phyloP scores from a whole-genome alignment of 2,113 vertebrate species.

The Myrmophylax atrothorax region DNA sequence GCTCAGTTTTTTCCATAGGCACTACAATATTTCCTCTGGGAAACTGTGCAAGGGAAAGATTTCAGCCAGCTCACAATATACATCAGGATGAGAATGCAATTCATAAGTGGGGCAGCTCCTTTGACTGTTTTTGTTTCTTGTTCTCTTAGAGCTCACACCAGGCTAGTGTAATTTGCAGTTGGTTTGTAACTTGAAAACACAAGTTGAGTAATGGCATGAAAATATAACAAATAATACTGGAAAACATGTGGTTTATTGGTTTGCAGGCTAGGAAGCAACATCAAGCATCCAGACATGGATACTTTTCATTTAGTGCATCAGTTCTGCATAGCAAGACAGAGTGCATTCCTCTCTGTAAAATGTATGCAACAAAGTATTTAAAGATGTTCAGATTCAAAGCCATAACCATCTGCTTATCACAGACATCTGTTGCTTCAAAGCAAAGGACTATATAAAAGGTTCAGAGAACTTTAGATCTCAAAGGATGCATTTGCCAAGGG shows the following conservation, averaged over 20 bases:
- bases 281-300: slow-evolving; percentile 1
- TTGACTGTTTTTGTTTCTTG: neutral
- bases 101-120: neutral
- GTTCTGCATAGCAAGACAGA: neutral
- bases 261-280: slow-evolving; percentile 26
- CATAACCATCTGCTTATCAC: slow-evolving; percentile 41
- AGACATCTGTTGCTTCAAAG: slow-evolving; percentile 61
- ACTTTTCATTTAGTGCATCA: slow-evolving; percentile 19
- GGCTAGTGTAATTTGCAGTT: neutral
- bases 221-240: slow-evolving; percentile 23
- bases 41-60: neutral
- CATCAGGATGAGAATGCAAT: neutral
- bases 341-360: slow-evolving; percentile 26
- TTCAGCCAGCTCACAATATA: neutral
- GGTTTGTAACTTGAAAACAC: slow-evolving; percentile 60
- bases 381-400: slow-evolving; percentile 46
- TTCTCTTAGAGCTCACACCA: neutral
- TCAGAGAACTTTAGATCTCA: slow-evolving; percentile 33
- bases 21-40: slow-evolving; percentile 12
- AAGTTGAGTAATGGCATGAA: slow-evolving; percentile 46
- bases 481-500: slow-evolving; percentile 15
- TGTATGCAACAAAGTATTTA: slow-evolving; percentile 30
- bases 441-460: slow-evolving; percentile 14
- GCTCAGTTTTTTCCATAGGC: neutral
- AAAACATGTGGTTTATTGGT: slow-evolving; percentile 17